Conservation (phyloP, 2,888 invertebrate genomes). For the Orchestes rusci region DNA sequence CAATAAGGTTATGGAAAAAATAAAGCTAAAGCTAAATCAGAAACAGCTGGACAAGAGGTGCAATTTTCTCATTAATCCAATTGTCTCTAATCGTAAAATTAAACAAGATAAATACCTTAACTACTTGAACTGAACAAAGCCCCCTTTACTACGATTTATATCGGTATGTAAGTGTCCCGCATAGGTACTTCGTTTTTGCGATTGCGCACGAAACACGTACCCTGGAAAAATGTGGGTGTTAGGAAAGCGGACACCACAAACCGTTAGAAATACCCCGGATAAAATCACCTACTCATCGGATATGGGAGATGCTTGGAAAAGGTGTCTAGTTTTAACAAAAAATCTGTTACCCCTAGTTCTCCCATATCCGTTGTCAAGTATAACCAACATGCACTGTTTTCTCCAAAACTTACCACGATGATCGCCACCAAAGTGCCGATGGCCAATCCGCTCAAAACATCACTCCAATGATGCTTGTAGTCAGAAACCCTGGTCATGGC, state of each 20-base stretch:
- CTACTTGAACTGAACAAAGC: constrained; percentile 14
- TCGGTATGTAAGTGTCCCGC: constrained; percentile 27
- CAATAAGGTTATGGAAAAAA: too few species aligned
- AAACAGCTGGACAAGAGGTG: too few species aligned
- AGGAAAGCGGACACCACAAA: too few species aligned
- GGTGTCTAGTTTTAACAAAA: too few species aligned
- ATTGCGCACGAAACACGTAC: constrained; percentile 25
- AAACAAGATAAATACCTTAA: constrained; percentile 21
- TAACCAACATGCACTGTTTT: too few species aligned
- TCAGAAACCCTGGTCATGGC: constrained; percentile 88
- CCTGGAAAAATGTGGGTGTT: constrained; percentile 28
- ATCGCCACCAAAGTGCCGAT: constrained; percentile 64
- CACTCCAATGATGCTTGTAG: constrained; percentile 98
- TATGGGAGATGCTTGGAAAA: too few species aligned
- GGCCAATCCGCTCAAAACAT: constrained; percentile 77
- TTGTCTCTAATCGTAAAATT: constrained; percentile 12
- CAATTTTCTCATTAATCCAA: too few species aligned
- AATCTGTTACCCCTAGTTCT: too few species aligned
- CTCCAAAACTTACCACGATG: constrained; percentile 63
- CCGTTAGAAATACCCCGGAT: too few species aligned
- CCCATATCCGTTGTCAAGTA: too few species aligned
- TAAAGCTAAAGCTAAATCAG: too few species aligned
- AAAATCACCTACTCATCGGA: too few species aligned
- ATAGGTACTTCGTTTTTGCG: constrained; percentile 23
- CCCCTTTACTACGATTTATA: constrained; percentile 22